Conservation (phyloP, 1,140 invertebrate species). For the Musca domestica region DNA sequence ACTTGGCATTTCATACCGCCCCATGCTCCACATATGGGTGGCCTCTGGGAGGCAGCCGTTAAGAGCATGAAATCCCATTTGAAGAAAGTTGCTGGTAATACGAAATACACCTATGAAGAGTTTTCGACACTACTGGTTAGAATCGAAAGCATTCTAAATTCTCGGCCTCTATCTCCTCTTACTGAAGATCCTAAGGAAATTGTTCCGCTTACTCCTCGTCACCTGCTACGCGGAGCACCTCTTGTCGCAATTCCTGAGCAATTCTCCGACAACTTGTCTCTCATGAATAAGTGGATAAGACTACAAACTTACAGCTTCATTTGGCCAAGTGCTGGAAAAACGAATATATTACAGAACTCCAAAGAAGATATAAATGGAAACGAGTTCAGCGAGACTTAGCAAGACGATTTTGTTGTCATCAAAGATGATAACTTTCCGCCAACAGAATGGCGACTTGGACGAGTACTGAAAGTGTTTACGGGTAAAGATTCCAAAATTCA, state of each 20-base stretch:
- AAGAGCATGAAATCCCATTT: too few relatives aligned
- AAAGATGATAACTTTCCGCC: too few relatives aligned
- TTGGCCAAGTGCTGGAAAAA: constrained; percentile 31
- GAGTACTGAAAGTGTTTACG: constrained; percentile 30
- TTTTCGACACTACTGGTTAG: not conserved
- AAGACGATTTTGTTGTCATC: constrained; percentile 37
- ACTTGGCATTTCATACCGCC: too few relatives aligned
- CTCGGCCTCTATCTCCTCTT: not conserved
- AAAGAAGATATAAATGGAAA: constrained; percentile 29
- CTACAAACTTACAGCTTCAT: constrained; percentile 7
- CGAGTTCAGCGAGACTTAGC: not conserved
- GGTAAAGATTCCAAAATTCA: too few relatives aligned
- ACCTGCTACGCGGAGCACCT: not conserved
- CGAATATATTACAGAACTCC: constrained; percentile 31
- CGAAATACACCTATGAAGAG: too few relatives aligned
- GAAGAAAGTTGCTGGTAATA: not conserved
- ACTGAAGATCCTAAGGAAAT: constrained; percentile 11
- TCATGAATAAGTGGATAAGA: not conserved
- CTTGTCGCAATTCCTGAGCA: not conserved
- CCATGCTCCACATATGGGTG: too few relatives aligned
- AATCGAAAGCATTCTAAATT: constrained; percentile 1
- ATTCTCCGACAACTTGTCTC: not conserved
- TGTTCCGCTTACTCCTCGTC: not conserved
- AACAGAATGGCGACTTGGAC: constrained; percentile 51
- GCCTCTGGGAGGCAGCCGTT: too few relatives aligned